phyloP scores from a whole-genome alignment of 2,797 vertebrate species.

The Nannoperca australis region DNA sequence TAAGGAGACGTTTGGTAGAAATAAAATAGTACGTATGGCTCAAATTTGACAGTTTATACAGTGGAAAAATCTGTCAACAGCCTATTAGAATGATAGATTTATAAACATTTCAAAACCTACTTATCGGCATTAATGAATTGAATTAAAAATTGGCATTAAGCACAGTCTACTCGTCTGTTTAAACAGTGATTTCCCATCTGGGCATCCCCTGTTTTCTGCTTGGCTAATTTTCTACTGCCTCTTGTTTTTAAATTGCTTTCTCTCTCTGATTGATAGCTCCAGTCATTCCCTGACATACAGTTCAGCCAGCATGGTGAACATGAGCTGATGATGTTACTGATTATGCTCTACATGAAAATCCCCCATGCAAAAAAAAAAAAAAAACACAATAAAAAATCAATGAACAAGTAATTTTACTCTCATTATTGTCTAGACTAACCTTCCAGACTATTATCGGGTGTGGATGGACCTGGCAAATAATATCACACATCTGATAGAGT shows the following conservation, averaged over 20 bases:
- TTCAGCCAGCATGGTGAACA: constrained; percentile 54
- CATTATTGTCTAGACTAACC: constrained; percentile 66
- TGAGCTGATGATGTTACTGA: constrained; percentile 58
- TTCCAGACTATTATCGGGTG: constrained; percentile 74
- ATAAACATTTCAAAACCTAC: neutral
- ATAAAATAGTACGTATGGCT: neutral
- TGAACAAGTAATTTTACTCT: constrained; percentile 40
- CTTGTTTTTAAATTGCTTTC: constrained; percentile 49
- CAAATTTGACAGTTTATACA: neutral
- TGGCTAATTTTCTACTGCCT: constrained; percentile 26
- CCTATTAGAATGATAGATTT: neutral
- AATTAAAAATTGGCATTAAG: neutral
- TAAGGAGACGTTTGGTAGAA: neutral
- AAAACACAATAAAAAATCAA: constrained; percentile 43
- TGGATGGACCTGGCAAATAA: constrained; percentile 79
- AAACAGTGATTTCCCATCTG: constrained; percentile 9
- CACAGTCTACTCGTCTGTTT: neutral
- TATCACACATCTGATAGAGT: constrained; percentile 70
- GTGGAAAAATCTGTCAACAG: neutral
- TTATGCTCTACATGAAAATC: constrained; percentile 48
- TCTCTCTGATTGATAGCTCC: constrained; percentile 55
- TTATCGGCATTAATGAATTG: neutral
- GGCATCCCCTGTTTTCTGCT: constrained; percentile 20
- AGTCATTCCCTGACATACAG: constrained; percentile 56
- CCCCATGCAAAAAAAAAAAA: constrained; percentile 9